Evolutionary conservation across 2,113 vertebrate species (phyloP).

Genomic region (Romanogobio albipinnatus): DNA sequence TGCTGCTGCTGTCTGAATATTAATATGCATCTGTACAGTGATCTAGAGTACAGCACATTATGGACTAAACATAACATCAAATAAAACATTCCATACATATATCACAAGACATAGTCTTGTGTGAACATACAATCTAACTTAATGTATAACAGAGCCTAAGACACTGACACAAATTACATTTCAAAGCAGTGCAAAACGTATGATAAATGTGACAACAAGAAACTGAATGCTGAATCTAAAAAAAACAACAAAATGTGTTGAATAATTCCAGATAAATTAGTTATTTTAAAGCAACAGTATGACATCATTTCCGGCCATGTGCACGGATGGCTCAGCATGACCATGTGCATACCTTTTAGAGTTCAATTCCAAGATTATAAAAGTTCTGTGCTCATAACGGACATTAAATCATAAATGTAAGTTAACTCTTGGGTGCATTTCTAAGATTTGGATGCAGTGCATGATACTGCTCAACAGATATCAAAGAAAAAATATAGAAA

Average conservation of each 20-base stretch:
- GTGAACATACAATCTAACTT: conserved; percentile 60
- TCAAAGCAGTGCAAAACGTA: conserved; percentile 58
- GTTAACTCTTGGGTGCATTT: conserved; percentile 49
- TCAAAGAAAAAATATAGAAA: not conserved
- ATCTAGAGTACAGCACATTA: conserved; percentile 55
- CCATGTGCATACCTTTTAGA: conserved; percentile 29
- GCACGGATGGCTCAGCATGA: conserved; percentile 21
- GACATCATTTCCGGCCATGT: conserved; percentile 39
- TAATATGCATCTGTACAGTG: conserved; percentile 50
- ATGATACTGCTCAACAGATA: conserved; percentile 1
- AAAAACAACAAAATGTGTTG: conserved; percentile 15
- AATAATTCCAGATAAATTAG: conserved; percentile 21
- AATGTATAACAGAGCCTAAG: conserved; percentile 53
- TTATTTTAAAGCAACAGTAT: conserved; percentile 34
- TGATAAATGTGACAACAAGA: conserved; percentile 39
- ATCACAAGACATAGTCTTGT: conserved; percentile 57
- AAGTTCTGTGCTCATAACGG: conserved; percentile 26
- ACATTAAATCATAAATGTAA: conserved; percentile 10
- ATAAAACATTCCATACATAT: conserved; percentile 61
- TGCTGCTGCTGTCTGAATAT: conserved; percentile 49
- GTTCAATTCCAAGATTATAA: conserved; percentile 20
- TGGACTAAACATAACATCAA: conserved; percentile 53
- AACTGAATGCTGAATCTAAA: not conserved
- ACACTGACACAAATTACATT: conserved; percentile 53
- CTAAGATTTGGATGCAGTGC: not conserved